Conservation (phyloP, 2,113 vertebrate species). For the Callipepla californica region DNA sequence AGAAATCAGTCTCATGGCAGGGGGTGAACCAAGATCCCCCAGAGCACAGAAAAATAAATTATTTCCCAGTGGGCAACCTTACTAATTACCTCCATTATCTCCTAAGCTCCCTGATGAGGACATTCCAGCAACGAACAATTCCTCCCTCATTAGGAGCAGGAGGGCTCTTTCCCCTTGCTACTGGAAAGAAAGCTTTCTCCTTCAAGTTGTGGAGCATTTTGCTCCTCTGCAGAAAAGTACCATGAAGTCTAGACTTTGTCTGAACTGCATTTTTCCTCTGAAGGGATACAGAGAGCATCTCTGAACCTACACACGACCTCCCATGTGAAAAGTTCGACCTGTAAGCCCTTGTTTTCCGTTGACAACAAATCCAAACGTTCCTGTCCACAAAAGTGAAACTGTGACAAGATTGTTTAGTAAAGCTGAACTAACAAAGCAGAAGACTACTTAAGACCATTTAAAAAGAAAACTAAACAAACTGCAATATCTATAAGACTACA, state of each 20-base stretch:
- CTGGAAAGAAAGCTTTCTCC: not conserved
- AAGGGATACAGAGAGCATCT: not conserved
- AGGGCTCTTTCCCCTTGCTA: not conserved
- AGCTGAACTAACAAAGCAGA: conserved; percentile 17
- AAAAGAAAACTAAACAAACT: conserved; percentile 1
- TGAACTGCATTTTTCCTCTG: not conserved
- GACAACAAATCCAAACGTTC: not conserved
- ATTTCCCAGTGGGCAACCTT: not conserved
- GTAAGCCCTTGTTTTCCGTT: not conserved
- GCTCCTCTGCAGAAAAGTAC: not conserved
- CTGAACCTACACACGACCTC: not conserved
- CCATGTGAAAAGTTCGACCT: not conserved
- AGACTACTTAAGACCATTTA: not conserved
- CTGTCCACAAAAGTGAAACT: not conserved
- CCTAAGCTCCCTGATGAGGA: not conserved
- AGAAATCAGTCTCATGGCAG: not conserved
- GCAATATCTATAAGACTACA: conserved; percentile 48
- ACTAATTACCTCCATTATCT: not conserved
- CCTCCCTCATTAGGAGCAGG: not conserved
- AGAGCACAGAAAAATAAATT: not conserved
- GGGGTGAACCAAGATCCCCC: not conserved
- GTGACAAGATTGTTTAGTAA: not conserved
- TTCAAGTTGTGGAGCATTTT: not conserved
- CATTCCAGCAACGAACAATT: not conserved
- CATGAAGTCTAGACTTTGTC: not conserved